These are phyloP conservation scores for Oryzias woworae DNA, from an alignment of 2,113 vertebrate species.

Conservation along the genomic window DNA sequence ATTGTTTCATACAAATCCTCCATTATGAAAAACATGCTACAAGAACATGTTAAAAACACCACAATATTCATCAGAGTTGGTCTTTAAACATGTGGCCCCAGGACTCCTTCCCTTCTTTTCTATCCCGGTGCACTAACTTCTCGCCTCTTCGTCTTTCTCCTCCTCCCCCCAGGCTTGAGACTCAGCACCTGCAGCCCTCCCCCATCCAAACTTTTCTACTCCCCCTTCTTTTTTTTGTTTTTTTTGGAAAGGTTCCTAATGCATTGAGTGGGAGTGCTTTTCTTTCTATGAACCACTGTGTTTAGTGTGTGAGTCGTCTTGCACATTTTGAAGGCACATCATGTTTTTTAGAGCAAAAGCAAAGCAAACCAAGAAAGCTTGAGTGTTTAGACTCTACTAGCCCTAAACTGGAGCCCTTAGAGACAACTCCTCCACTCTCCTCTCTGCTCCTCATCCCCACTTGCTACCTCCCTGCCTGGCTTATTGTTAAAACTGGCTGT, in stretches of 20 bases:
- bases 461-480: slow-evolving; percentile 44
- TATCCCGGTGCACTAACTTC: slow-evolving; percentile 41
- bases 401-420: slow-evolving; percentile 24
- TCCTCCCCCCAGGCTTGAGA: slow-evolving; percentile 57
- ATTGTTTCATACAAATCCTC: too few species aligned
- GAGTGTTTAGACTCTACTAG: slow-evolving; percentile 37
- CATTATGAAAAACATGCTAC: too few species aligned
- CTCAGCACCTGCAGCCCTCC: slow-evolving; percentile 66
- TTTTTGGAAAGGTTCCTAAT: slow-evolving; percentile 53
- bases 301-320: slow-evolving; percentile 24
- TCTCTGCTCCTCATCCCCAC: slow-evolving; percentile 19
- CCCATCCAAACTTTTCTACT: slow-evolving; percentile 40
- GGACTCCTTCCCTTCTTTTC: slow-evolving; percentile 10
- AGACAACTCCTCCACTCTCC: slow-evolving; percentile 20
- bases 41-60: too few species aligned
- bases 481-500: slow-evolving; percentile 26
- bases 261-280: slow-evolving; percentile 48
- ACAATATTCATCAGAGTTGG: too few species aligned
- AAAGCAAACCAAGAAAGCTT: slow-evolving; percentile 18
- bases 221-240: slow-evolving; percentile 50
- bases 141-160: slow-evolving; percentile 24
- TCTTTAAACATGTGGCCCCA: not conserved
- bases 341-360: slow-evolving; percentile 9
- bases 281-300: slow-evolving; percentile 28
- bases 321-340: slow-evolving; percentile 5